Conservation (phyloP, 2,113 vertebrate species). For the Promerops cafer region DNA sequence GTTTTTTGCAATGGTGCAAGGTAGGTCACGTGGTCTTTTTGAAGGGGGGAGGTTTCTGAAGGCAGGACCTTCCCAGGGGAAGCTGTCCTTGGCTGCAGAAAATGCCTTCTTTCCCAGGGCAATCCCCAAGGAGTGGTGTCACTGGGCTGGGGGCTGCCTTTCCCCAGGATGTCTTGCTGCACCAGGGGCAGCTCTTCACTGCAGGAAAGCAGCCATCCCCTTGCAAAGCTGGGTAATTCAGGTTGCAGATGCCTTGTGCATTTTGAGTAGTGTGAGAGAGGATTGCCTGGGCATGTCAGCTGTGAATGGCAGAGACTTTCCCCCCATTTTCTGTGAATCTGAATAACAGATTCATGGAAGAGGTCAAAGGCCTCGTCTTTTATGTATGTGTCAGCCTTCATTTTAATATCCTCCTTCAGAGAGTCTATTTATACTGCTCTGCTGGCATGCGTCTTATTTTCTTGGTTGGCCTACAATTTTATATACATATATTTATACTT, state of each 20-base stretch:
- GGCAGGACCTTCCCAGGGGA: neutral
- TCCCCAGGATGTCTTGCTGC: neutral
- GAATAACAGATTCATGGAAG: neutral
- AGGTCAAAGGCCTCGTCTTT: constrained; percentile 27
- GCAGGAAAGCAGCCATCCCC: neutral
- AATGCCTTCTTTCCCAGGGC: neutral
- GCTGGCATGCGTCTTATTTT: constrained; percentile 24
- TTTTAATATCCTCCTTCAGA: neutral
- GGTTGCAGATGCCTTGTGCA: neutral
- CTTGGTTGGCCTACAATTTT: constrained; percentile 23
- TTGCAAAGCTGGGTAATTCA: neutral
- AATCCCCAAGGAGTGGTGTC: neutral
- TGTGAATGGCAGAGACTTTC: neutral
- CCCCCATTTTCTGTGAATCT: neutral
- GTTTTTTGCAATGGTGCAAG: neutral
- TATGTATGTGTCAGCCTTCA: constrained; percentile 5
- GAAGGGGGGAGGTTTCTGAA: neutral
- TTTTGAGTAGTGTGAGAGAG: neutral
- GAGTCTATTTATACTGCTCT: constrained; percentile 31
- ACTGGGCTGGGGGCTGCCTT: neutral
- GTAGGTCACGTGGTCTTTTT: neutral
- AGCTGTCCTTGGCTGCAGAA: neutral
- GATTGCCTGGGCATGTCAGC: neutral
- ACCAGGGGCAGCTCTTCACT: neutral
- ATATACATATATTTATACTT: constrained; percentile 42